Evolutionary conservation across 2,113 vertebrate genomes (phyloP).

Genomic region (Chaetodon trifascialis): DNA sequence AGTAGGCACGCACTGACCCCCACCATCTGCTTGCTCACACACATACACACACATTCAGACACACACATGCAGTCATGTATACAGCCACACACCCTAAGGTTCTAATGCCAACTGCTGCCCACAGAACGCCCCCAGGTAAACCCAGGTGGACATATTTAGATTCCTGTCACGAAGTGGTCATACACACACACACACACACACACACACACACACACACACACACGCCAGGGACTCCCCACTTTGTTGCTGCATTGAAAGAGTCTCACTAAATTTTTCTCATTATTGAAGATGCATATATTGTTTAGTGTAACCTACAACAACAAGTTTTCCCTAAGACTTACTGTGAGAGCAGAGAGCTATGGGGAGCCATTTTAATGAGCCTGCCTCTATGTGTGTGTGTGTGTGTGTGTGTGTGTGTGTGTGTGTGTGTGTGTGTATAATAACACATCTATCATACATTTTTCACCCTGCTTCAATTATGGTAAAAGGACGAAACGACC

Average conservation of each 20-base stretch:
- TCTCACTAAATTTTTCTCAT: conserved; percentile 36
- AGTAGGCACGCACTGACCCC: conserved; percentile 74
- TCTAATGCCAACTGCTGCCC: conserved; percentile 67
- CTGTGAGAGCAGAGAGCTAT: conserved; percentile 46
- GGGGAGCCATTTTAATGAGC: conserved; percentile 70
- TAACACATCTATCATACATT: conserved; percentile 44
- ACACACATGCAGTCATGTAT: conserved; percentile 39
- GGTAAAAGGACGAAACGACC: conserved; percentile 46
- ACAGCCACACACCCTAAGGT: conserved; percentile 56
- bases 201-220: conserved; percentile 8
- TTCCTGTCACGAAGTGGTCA: not conserved
- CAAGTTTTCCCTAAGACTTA: conserved; percentile 32
- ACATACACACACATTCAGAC: conserved; percentile 46
- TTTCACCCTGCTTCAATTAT: conserved; percentile 37
- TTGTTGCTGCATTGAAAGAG: not conserved
- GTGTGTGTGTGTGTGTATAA: conserved; percentile 18
- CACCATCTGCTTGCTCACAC: conserved; percentile 79
- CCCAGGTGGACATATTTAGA: conserved; percentile 48
- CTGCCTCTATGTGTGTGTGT: not conserved
- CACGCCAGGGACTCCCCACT: conserved; percentile 18
- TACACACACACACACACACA: not conserved
- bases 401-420: conserved; percentile 24
- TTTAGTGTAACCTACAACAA: conserved; percentile 18
- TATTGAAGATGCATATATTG: conserved; percentile 28
- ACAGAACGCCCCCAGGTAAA: conserved; percentile 40